Conservation (phyloP, 1,140 invertebrate species). For the Asbolus verrucosus region DNA sequence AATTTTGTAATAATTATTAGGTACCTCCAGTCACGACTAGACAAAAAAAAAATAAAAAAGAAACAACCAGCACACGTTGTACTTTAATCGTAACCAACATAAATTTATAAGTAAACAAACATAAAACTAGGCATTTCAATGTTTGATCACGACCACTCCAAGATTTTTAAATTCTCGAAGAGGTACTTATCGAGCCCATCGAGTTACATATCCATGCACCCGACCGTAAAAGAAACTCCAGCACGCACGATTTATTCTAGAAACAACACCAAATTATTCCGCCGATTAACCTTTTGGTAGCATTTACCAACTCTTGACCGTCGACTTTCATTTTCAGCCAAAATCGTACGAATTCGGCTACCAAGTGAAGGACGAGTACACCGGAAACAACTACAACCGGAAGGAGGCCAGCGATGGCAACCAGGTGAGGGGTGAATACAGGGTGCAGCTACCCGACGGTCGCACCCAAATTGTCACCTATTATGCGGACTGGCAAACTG, state of each 20-base stretch:
- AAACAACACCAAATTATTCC: too few species aligned
- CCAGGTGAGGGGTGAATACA: conserved; percentile 78
- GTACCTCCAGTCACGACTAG: conserved; percentile 28
- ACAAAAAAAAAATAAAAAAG: conserved; percentile 4
- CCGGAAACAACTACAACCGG: conserved; percentile 78
- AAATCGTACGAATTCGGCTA: conserved; percentile 85
- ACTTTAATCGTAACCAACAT: conserved; percentile 20
- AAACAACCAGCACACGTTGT: conserved; percentile 1
- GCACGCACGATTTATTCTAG: too few species aligned
- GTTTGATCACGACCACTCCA: not conserved
- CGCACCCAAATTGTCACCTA: conserved; percentile 81
- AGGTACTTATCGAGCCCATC: not conserved
- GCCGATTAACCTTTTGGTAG: conserved; percentile 16
- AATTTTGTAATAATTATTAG: too few species aligned
- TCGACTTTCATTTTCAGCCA: too few species aligned
- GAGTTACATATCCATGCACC: too few species aligned
- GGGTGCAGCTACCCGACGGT: conserved; percentile 80
- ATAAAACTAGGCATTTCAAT: conserved; percentile 10
- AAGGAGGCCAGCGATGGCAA: conserved; percentile 80
- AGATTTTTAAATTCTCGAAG: not conserved
- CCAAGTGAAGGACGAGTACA: conserved; percentile 79
- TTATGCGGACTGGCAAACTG: conserved; percentile 81
- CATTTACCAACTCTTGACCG: not conserved
- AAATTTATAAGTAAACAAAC: conserved; percentile 14
- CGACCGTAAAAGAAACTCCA: not conserved